A percentile compares a stretch with the other conserved stretches of the same genome.
These are phyloP conservation scores for Dysdera silvatica DNA, from an alignment of 1,140 invertebrate genomes.

Conservation along the genomic window DNA sequence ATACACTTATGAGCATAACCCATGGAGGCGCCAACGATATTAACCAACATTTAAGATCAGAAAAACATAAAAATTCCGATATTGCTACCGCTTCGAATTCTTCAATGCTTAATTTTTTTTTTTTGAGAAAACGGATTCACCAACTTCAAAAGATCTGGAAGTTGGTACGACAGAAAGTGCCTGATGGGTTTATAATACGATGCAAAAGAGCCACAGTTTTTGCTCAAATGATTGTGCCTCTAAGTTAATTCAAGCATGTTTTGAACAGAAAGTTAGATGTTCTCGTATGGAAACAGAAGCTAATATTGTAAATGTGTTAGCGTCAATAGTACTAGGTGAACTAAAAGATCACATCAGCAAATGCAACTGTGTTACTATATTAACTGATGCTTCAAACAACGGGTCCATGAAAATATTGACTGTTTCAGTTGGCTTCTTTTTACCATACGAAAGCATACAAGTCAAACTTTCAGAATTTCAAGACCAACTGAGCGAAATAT, in stretches of 20 bases:
- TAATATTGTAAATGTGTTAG: not conserved
- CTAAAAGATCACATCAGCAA: not conserved
- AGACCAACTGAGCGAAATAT: not conserved
- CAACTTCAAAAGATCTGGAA: too few species aligned
- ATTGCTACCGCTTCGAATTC: too few species aligned
- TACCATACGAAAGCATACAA: not conserved
- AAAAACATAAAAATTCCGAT: too few species aligned
- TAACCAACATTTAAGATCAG: too few species aligned
- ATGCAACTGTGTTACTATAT: not conserved
- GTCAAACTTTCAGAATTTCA: conserved; percentile 1
- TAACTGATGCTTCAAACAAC: not conserved
- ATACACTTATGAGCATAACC: too few species aligned
- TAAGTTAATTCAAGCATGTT: conserved; percentile 10
- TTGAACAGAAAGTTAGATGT: conserved; percentile 6
- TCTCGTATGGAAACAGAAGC: not conserved
- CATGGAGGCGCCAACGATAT: too few species aligned
- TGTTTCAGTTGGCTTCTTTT: not conserved
- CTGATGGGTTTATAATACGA: conserved; percentile 7
- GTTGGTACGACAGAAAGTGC: too few species aligned
- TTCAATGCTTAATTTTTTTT: too few species aligned
- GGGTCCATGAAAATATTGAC: not conserved
- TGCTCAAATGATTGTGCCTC: conserved; percentile 9
- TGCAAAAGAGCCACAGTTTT: conserved; percentile 1
- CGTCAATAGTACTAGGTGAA: not conserved
- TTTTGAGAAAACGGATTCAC: too few species aligned